Base-by-base conservation (phyloP, 2,797 vertebrate genomes). In the Dryobates pubescens region DNA sequence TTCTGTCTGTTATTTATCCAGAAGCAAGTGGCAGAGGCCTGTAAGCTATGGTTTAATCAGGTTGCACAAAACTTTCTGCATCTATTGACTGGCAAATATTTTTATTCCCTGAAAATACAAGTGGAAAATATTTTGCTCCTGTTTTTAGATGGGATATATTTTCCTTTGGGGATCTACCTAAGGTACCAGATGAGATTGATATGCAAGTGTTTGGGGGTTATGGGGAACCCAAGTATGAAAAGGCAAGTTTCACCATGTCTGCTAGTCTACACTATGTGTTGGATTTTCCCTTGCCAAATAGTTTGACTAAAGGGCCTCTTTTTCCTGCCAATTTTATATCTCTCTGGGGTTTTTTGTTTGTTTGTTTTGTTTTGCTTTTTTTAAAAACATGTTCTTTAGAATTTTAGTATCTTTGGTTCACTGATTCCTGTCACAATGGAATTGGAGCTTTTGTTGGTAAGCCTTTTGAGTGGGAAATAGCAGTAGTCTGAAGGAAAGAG, bases 201-300 rank as follows among this genome's bases (percentile, higher is more conserved):
- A 8, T 2, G 3, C 32, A 75, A 86, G 18, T 4, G 1, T 53
- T 74, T 32, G 36, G 32, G 5, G 15, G 10, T 6, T 14, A 24
- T 13, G 15, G 4, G 13, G 12, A 59, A 36, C 6, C 7, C 24
- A 29, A 11, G 2, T 56, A 41, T 71, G 56, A 75, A 62, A 4
- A 57, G 24, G 27, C 17, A 53, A 43, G 8, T 69, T 78, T 86
- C 3, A 62, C 16, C 2, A 1, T 43, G 29, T 75, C 30, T 85
- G 30, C 47, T 62, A 26, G 53, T 70, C 32, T 71, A 15, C 1
- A 6, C 6, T 20, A 2, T 29, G 26, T 79, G 47, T 13, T 43
- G n/a, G 17, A n/a, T 65, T 57, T 2, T 4, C 24, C 24, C 3
- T 7, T 43, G 41, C 0, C 1, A 29, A 73, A 24, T 56, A 43